These are phyloP conservation scores for Caenorhabditis macrosperma DNA, from an alignment of 2,888 invertebrate species.

Conservation along the genomic window DNA sequence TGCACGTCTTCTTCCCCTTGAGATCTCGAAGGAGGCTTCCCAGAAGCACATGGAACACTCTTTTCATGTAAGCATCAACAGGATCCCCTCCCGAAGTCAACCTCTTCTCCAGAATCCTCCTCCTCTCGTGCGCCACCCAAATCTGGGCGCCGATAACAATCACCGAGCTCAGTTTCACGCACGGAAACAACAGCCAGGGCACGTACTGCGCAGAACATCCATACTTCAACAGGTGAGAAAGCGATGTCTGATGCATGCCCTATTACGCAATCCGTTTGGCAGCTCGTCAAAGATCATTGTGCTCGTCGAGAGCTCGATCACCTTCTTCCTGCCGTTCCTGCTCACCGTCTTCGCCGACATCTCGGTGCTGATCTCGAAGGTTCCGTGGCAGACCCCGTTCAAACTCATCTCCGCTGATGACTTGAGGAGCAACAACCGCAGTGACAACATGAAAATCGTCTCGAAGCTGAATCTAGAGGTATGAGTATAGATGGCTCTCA, in stretches of 20 bases:
- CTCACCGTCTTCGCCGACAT: slow-evolving; percentile 68
- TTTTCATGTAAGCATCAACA: slow-evolving; percentile 25
- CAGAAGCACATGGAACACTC: slow-evolving; percentile 30
- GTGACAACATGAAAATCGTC: slow-evolving; percentile 64
- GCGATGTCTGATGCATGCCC: neutral
- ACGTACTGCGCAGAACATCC: slow-evolving; percentile 64
- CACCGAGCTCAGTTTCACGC: slow-evolving; percentile 59
- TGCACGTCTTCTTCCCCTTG: slow-evolving; percentile 56
- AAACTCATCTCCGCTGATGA: slow-evolving; percentile 60
- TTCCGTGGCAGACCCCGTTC: slow-evolving; percentile 62
- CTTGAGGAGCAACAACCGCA: slow-evolving; percentile 45
- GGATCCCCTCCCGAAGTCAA: neutral
- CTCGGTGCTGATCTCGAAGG: slow-evolving; percentile 61
- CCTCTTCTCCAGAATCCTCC: slow-evolving; percentile 41
- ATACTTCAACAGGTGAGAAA: slow-evolving; percentile 48
- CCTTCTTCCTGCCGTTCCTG: slow-evolving; percentile 67
- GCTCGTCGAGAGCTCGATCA: slow-evolving; percentile 52
- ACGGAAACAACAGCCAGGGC: slow-evolving; percentile 51
- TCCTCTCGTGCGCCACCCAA: slow-evolving; percentile 55
- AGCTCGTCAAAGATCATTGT: slow-evolving; percentile 52
- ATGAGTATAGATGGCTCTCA: neutral
- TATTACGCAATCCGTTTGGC: neutral
- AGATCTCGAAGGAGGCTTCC: slow-evolving; percentile 35
- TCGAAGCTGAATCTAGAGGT: slow-evolving; percentile 60
- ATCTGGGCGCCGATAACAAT: slow-evolving; percentile 68